These are phyloP conservation scores for Yoshiicerus persimilis DNA, from an alignment of 1,140 invertebrate genomes.

Conservation along the genomic window DNA sequence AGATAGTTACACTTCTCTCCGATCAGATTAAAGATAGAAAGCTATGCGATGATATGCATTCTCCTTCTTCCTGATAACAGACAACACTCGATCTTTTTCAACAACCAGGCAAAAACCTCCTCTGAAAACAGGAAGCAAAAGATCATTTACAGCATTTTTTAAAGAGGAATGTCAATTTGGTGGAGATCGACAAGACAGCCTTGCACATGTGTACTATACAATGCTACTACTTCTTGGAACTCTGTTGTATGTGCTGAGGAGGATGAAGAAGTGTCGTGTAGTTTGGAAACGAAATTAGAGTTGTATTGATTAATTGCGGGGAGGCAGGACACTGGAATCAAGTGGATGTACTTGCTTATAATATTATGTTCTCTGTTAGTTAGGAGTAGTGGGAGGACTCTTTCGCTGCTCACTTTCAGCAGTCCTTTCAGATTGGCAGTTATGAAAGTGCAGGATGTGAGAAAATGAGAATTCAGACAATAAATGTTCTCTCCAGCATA, in stretches of 20 bases:
- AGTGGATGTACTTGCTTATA: background rate
- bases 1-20: background rate
- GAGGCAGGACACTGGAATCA: background rate
- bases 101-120: too few species aligned
- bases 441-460: background rate
- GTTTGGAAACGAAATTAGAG: background rate
- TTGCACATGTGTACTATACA: too few species aligned
- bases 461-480: conserved; percentile 1
- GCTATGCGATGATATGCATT: background rate
- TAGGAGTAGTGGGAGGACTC: background rate
- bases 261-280: background rate
- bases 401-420: too few species aligned
- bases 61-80: background rate
- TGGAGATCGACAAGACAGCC: too few species aligned
- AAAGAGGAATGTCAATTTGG: too few species aligned
- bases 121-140: background rate
- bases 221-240: too few species aligned
- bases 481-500: background rate
- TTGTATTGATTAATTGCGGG: background rate
- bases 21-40: background rate
- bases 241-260: background rate
- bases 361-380: background rate
- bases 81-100: background rate
- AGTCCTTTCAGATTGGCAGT: background rate
- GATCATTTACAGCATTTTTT: background rate